A percentile compares a stretch with the other conserved stretches of the same genome.
Evolutionary conservation across 2,888 invertebrate species (phyloP).

Genomic region (Hipparchia semele): DNA sequence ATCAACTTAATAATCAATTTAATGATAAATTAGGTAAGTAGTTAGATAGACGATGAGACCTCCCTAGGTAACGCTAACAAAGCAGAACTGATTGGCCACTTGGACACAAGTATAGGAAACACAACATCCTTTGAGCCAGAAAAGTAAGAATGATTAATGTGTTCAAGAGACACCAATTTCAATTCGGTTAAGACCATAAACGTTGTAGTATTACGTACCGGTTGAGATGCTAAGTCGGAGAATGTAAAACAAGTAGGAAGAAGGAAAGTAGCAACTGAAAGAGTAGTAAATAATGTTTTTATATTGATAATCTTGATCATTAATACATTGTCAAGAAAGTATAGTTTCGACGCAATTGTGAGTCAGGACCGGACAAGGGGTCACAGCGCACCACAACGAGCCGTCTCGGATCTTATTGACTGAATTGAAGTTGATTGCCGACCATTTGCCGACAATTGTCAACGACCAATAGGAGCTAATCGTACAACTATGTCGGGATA

Average conservation of each 20-base stretch:
- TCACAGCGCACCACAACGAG: constrained; percentile 45
- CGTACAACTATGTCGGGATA: constrained; percentile 64
- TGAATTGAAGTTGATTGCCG: constrained; percentile 77
- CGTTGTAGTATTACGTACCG: no score
- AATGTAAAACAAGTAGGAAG: not conserved
- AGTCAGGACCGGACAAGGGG: constrained; percentile 45
- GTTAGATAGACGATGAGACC: no score
- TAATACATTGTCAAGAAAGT: constrained; percentile 24
- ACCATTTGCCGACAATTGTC: constrained; percentile 76
- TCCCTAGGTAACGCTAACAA: no score
- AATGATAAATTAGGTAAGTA: no score
- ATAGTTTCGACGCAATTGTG: constrained; percentile 31
- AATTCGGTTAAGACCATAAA: no score
- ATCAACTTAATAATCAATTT: no score
- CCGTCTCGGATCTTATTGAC: constrained; percentile 70
- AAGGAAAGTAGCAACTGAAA: not conserved
- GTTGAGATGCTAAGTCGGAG: no score
- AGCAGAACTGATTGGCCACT: no score
- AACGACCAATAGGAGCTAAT: constrained; percentile 59
- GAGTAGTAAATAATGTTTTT: not conserved
- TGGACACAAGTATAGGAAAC: no score
- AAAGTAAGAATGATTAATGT: no score
- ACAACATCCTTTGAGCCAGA: no score
- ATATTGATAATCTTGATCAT: not conserved
- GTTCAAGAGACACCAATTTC: no score